Conservation (phyloP, 2,888 invertebrate genomes). For the Drosophila nr. fundita region DNA sequence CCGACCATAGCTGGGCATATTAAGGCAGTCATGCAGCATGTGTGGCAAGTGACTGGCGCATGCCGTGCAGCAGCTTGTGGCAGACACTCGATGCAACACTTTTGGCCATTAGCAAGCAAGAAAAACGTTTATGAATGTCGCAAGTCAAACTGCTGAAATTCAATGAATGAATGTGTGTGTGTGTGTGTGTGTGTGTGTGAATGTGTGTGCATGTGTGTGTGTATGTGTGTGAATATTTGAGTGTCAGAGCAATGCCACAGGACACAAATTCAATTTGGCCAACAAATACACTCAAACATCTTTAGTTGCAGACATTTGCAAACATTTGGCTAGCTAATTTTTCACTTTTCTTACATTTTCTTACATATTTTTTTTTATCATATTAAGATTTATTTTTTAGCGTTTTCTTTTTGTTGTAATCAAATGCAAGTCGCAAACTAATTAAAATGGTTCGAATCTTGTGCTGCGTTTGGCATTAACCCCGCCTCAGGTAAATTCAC, state of each 20-base stretch:
- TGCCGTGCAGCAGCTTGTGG: constrained; percentile 36
- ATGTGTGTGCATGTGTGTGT: not conserved
- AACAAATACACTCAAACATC: constrained; percentile 53
- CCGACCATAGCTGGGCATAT: constrained; percentile 40
- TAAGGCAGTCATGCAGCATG: constrained; percentile 39
- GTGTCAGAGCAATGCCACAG: constrained; percentile 67
- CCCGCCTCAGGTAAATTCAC: not conserved
- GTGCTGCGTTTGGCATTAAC: constrained; percentile 10
- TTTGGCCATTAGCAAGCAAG: constrained; percentile 69
- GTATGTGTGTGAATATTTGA: constrained; percentile 8
- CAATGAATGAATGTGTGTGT: constrained; percentile 7
- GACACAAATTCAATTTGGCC: constrained; percentile 81
- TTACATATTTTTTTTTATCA: constrained; percentile 4
- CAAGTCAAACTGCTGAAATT: constrained; percentile 48
- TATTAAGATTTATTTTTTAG: not conserved
- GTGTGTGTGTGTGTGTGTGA: not conserved
- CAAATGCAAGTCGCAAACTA: constrained; percentile 63
- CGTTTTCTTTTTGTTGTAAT: constrained; percentile 26
- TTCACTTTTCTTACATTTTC: constrained; percentile 20
- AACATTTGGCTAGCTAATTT: constrained; percentile 54
- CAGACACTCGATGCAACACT: constrained; percentile 55
- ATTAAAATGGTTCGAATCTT: constrained; percentile 76
- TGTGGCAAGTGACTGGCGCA: constrained; percentile 55
- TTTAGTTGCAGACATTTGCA: constrained; percentile 43
- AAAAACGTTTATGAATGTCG: constrained; percentile 69